phyloP scores from a whole-genome alignment of 2,113 vertebrate species.

The Mobula birostris region DNA sequence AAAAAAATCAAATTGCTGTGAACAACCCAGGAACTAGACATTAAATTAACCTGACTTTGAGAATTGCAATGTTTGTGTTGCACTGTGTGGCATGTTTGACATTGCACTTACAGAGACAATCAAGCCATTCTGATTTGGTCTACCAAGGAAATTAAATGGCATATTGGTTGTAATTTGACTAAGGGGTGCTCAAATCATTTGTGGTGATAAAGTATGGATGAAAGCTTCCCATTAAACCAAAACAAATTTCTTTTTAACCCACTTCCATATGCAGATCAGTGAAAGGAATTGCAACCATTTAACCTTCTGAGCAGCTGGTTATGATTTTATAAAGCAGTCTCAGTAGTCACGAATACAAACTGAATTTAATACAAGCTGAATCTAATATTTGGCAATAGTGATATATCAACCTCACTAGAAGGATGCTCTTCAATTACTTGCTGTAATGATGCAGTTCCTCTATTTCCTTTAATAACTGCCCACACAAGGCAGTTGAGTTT shows the following conservation, averaged over 20 bases:
- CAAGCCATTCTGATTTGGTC: not conserved
- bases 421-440: not conserved
- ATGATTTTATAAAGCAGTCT: not conserved
- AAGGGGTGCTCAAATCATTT: not conserved
- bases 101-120: not conserved
- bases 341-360: not conserved
- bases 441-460: not conserved
- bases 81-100: not conserved
- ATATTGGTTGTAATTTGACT: not conserved
- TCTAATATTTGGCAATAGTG: not conserved
- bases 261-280: not conserved
- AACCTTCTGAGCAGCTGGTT: slow-evolving; percentile 6
- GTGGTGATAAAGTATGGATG: not conserved
- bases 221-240: not conserved
- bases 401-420: not conserved
- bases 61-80: not conserved
- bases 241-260: not conserved
- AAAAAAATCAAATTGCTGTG: not conserved
- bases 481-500: not conserved
- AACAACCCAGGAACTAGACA: not conserved
- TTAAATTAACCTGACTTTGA: not conserved
- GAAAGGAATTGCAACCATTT: slow-evolving; percentile 9
- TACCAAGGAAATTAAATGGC: not conserved
- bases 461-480: not conserved
- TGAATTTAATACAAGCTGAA: not conserved